Evolutionary conservation across 30 jellyfish, hydroid and myxozoan genomes (phyloP).

Genomic region (Cassiopea andromeda): DNA sequence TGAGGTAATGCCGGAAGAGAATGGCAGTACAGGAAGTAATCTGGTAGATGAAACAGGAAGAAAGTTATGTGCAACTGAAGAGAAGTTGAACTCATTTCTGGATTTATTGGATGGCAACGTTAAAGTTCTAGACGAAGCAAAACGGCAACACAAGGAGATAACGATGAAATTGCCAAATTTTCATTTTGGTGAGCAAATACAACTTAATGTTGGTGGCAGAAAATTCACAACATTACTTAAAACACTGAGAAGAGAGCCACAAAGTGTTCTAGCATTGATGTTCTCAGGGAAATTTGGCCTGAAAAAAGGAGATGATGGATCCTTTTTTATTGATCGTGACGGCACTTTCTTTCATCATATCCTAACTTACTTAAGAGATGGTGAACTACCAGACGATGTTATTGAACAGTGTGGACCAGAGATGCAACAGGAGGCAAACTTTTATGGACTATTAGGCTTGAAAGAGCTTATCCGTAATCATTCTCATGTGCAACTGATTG

Average conservation of each 20-base stretch:
- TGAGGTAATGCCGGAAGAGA: background rate
- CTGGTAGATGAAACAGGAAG: background rate
- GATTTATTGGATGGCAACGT: background rate
- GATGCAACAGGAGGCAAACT: slow-evolving; percentile 3
- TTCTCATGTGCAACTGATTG: background rate
- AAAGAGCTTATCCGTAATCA: background rate
- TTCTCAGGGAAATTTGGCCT: slow-evolving; percentile 1
- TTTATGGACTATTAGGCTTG: background rate
- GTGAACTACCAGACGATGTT: background rate
- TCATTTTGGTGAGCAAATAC: background rate
- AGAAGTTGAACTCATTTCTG: background rate
- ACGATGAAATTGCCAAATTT: background rate
- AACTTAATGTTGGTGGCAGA: slow-evolving; percentile 9
- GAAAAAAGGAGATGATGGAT: background rate
- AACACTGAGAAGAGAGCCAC: slow-evolving; percentile 17
- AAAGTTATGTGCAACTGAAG: background rate
- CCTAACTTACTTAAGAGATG: slow-evolving; percentile 8
- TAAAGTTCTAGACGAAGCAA: background rate
- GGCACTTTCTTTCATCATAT: slow-evolving; percentile 19
- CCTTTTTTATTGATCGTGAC: slow-evolving; percentile 17
- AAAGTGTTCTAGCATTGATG: slow-evolving; percentile 21
- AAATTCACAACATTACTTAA: background rate
- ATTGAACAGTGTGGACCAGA: slow-evolving; percentile 6
- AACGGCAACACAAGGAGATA: background rate
- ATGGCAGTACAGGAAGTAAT: background rate